phyloP scores from a whole-genome alignment of 1,140 invertebrate species.

The Solen grandis region DNA sequence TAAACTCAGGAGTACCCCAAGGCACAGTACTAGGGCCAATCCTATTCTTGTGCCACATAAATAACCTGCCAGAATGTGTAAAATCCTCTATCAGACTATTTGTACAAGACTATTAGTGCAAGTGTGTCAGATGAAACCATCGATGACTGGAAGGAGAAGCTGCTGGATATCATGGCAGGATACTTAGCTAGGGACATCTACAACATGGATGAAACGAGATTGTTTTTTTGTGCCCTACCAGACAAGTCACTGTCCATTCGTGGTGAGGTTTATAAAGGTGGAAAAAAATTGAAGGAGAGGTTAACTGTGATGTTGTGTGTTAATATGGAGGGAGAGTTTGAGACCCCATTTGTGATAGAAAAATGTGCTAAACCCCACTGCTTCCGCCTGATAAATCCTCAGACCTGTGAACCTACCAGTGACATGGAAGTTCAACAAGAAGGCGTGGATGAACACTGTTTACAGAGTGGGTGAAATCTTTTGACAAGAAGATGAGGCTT shows the following conservation, averaged over 20 bases:
- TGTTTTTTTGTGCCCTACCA: background rate
- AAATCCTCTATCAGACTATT: too few species aligned
- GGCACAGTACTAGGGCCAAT: too few species aligned
- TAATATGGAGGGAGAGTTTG: slow-evolving; percentile 24
- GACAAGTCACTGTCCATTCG: background rate
- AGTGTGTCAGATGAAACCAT: slow-evolving; percentile 24
- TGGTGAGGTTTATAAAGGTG: slow-evolving; percentile 6
- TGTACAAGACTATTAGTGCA: slow-evolving; percentile 24
- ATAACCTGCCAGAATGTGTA: too few species aligned
- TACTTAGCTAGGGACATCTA: slow-evolving; percentile 10
- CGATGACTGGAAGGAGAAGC: slow-evolving; percentile 28
- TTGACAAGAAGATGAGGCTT: slow-evolving; percentile 43
- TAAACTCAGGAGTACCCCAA: too few species aligned
- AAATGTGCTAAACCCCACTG: background rate
- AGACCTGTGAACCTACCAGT: too few species aligned
- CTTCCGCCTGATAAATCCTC: too few species aligned
- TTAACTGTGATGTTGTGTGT: slow-evolving; percentile 32
- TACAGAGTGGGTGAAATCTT: slow-evolving; percentile 50
- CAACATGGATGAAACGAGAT: too few species aligned
- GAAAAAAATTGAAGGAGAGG: slow-evolving; percentile 1
- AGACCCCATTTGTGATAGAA: slow-evolving; percentile 14
- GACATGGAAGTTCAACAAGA: slow-evolving; percentile 52
- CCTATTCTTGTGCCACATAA: too few species aligned
- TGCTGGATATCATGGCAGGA: slow-evolving; percentile 12
- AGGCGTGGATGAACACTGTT: slow-evolving; percentile 58